Percentiles rank a stretch among this genome's conserved stretches.
phyloP scores from a whole-genome alignment of 2,797 vertebrate species.

The Periparus ater region DNA sequence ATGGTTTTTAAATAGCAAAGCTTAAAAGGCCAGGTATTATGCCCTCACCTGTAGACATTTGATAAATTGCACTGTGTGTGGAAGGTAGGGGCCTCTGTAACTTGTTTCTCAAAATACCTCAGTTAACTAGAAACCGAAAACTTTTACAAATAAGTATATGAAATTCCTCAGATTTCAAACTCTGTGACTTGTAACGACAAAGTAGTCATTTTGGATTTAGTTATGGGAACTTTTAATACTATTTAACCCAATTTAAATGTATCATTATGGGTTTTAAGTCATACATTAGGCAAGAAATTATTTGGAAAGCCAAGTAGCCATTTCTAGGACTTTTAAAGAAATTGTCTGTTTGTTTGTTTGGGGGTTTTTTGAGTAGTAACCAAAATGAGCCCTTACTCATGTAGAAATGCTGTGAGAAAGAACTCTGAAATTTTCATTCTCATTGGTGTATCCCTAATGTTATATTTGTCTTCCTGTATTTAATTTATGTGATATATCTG shows the following conservation, averaged over 20 bases:
- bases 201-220: background rate
- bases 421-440: slow-evolving; percentile 40
- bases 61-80: background rate
- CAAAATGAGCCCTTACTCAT: background rate
- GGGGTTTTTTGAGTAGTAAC: background rate
- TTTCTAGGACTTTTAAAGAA: background rate
- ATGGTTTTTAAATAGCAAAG: background rate
- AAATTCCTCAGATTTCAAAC: background rate
- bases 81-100: background rate
- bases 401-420: slow-evolving; percentile 13
- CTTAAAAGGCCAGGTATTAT: background rate
- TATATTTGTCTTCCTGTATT: slow-evolving; percentile 18
- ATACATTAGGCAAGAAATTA: background rate
- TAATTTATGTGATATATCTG: background rate
- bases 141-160: background rate
- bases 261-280: background rate
- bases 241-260: background rate
- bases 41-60: background rate
- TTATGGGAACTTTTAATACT: background rate
- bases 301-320: background rate
- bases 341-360: background rate
- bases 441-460: slow-evolving; percentile 42
- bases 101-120: background rate
- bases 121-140: background rate
- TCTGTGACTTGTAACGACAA: background rate